Base-by-base conservation (phyloP, 2,113 vertebrate genomes). In the Trogon surrucura region DNA sequence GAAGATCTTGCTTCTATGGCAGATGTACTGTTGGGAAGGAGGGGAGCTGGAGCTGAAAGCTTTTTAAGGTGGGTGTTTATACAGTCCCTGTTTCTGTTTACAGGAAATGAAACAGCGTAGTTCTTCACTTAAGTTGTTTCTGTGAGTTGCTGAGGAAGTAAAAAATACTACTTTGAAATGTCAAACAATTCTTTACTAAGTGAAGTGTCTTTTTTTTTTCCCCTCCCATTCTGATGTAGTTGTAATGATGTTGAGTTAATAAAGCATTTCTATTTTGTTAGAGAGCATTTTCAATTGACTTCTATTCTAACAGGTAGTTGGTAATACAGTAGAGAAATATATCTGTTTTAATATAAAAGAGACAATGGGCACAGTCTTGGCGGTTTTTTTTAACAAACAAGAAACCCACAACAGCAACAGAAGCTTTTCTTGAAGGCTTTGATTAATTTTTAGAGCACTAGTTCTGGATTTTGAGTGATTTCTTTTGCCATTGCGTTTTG, bases 391-490 rank as follows among this genome's bases (percentile, higher is more conserved):
- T 58, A 61, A 3, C 13, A 74, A 20, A 3, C 1, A 45, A 73
- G 60, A 41, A 10, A 1, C 7, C 14, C 0, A 6, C 12, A 29
- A 6, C 22, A 64, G 15, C 10, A 26, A 19, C 6, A 18, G 17
- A 32, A 11, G 1, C 36, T 74, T 89, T 75, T 60, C 16, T 41
- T 6, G 26, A 73, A 53, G 36, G 4, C 27, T 82, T 79, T 69
- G 26, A 30, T 67, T 88, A 0, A 18, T 34, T 85, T 41, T 60
- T 65, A 75, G 62, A 75, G 30, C 20, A 8, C 51, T 54, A 3
- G 64, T 44, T 69, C 22, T 66, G 38, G 5, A 45, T 74, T 51
- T 45, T 23, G 34, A 65, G 36, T 34, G 16, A 25, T 73, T 74
- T 74, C 18, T 77, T 91, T 62, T 80, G 47, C 56, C 75, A 2